Conservation (phyloP, 2,888 invertebrate species). For the Volucella inanis region DNA sequence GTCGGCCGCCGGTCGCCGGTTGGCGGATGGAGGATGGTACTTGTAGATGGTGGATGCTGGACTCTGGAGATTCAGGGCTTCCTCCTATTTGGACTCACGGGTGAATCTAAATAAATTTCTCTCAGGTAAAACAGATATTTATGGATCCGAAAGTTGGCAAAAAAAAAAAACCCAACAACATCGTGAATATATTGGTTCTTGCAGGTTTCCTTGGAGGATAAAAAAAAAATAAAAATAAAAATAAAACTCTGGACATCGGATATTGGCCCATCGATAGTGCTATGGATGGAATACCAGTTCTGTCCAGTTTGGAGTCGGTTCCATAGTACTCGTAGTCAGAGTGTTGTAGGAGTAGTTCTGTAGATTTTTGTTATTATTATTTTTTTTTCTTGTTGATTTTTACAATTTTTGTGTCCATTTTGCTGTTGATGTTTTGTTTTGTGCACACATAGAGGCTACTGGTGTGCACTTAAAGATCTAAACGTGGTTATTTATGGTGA, state of each 20-base stretch:
- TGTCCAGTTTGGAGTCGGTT: constrained; percentile 33
- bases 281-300: constrained; percentile 64
- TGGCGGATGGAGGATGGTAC: not conserved
- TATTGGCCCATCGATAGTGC: constrained; percentile 62
- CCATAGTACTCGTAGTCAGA: constrained; percentile 38
- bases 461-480: constrained; percentile 69
- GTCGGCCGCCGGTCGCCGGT: constrained; percentile 1
- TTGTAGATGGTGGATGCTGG: too few species aligned
- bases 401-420: constrained; percentile 44
- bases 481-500: constrained; percentile 70
- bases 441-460: constrained; percentile 42
- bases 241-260: constrained; percentile 59
- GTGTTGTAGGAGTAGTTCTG: constrained; percentile 70
- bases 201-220: constrained; percentile 25
- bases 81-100: constrained; percentile 13
- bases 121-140: constrained; percentile 60
- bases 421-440: constrained; percentile 2
- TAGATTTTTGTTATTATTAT: constrained; percentile 1
- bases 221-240: too few species aligned
- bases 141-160: constrained; percentile 51
- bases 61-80: constrained; percentile 8
- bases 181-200: constrained; percentile 60
- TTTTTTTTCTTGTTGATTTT: constrained; percentile 9
- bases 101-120: constrained; percentile 60
- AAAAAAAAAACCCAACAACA: constrained; percentile 22